phyloP scores from a whole-genome alignment of 2,113 vertebrate species.

The Pteruthius melanotis region DNA sequence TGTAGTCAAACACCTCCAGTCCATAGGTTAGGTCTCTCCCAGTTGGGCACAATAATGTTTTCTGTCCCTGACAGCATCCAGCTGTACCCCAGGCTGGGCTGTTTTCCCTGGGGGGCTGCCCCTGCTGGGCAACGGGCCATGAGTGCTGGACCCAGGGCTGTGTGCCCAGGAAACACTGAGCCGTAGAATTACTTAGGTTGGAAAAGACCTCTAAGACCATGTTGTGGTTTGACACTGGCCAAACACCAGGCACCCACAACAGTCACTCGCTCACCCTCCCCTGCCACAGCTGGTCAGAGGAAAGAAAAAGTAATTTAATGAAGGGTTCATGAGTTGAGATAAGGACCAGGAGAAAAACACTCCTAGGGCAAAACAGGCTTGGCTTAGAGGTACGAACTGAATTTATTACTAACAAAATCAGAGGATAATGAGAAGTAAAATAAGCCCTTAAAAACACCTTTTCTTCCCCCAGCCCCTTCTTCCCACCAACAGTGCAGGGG shows the following conservation, averaged over 20 bases:
- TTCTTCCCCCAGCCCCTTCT: not conserved
- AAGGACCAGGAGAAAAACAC: not conserved
- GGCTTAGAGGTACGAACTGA: not conserved
- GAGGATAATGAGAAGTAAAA: not conserved
- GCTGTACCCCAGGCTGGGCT: not conserved
- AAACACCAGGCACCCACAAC: not conserved
- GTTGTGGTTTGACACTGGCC: not conserved
- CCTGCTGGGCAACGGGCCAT: rapidly evolving
- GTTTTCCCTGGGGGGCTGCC: not conserved
- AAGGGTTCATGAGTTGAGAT: not conserved
- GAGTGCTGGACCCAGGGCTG: not conserved
- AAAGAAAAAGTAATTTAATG: not conserved
- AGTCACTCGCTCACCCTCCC: not conserved
- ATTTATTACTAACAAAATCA: not conserved
- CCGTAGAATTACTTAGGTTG: not conserved
- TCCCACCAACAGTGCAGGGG: not conserved
- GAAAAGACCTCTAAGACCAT: not conserved
- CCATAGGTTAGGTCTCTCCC: not conserved
- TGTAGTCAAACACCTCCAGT: not conserved
- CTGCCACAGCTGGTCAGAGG: not conserved
- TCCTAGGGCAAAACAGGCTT: not conserved
- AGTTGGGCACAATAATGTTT: not conserved
- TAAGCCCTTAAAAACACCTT: not conserved
- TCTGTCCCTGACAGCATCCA: not conserved
- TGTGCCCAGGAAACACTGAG: not conserved